Conservation (phyloP, 2,113 vertebrate species). For the Isurus oxyrinchus region DNA sequence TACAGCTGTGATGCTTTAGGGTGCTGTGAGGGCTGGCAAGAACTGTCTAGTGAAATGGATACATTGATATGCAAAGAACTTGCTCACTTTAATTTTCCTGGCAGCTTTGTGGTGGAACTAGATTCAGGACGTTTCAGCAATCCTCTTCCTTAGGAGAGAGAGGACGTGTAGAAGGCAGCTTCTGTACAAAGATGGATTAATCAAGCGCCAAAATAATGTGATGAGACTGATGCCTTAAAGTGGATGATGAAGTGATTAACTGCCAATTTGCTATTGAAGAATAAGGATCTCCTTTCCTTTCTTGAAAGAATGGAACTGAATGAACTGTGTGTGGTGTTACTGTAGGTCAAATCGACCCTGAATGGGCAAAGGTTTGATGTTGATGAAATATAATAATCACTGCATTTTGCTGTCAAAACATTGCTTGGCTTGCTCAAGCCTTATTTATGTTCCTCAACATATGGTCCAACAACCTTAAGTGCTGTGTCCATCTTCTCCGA, state of each 20-base stretch:
- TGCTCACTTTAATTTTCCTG: neutral
- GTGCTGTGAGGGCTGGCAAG: neutral
- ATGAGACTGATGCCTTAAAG: neutral
- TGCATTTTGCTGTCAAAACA: neutral
- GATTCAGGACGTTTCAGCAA: neutral
- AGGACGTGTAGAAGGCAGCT: neutral
- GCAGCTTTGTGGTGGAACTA: neutral
- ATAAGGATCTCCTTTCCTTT: neutral
- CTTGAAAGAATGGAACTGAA: neutral
- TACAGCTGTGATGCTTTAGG: conserved; percentile 32
- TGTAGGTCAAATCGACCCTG: neutral
- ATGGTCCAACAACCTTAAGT: neutral
- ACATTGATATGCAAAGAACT: conserved; percentile 17
- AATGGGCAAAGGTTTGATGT: neutral
- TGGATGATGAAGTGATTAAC: neutral
- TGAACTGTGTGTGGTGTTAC: neutral
- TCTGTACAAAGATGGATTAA: conserved; percentile 10
- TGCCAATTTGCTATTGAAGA: neutral
- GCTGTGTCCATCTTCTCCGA: neutral
- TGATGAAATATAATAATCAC: neutral
- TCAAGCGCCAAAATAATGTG: neutral
- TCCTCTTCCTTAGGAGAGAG: neutral
- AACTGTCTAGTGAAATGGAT: neutral
- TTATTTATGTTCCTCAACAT: neutral
- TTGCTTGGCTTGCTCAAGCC: neutral